Evolutionary conservation across 2,113 vertebrate genomes (phyloP).

Genomic region (Passer montanus): DNA sequence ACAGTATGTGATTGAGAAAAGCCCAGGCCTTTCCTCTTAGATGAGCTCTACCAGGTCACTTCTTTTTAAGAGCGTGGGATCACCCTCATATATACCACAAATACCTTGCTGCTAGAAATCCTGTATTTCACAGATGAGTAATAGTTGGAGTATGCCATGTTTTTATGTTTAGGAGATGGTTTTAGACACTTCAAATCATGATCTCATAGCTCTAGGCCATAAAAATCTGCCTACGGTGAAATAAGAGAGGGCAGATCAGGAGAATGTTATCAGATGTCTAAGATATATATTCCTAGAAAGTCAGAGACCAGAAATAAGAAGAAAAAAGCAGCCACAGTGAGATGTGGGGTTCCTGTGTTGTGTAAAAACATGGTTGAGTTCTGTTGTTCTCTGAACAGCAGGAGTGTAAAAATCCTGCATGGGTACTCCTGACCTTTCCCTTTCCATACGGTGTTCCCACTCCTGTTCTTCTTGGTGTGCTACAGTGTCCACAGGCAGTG

Average conservation of each 20-base stretch:
- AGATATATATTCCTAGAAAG: not conserved
- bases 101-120: not conserved
- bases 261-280: not conserved
- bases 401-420: not conserved
- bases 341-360: not conserved
- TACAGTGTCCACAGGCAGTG: not conserved
- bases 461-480: not conserved
- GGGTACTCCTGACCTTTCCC: not conserved
- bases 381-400: not conserved
- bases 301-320: not conserved
- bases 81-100: not conserved
- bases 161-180: not conserved
- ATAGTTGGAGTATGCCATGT: not conserved
- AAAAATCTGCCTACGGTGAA: not conserved
- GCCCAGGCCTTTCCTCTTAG: not conserved
- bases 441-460: fast-evolving
- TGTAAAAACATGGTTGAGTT: not conserved
- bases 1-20: not conserved
- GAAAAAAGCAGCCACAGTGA: not conserved
- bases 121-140: not conserved
- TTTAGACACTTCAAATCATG: not conserved
- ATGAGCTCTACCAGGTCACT: not conserved
- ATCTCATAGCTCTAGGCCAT: not conserved
- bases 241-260: not conserved
- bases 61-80: not conserved